A percentile compares a stretch with the other conserved stretches of the same genome.
These are phyloP conservation scores for Bufo gargarizans DNA, from an alignment of 2,113 vertebrate genomes.

Conservation along the genomic window DNA sequence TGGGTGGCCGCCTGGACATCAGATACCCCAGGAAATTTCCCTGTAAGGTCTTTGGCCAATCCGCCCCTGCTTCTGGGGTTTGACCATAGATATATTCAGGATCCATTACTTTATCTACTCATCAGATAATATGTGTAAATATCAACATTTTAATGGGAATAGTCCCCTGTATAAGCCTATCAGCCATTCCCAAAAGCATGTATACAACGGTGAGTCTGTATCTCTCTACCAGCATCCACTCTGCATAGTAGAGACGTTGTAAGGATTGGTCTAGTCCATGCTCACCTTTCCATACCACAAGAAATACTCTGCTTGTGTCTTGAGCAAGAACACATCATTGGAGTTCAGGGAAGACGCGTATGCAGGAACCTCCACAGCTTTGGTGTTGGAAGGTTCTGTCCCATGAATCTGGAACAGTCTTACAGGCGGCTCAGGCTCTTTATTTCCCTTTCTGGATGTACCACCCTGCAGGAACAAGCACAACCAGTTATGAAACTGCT, in stretches of 20 bases:
- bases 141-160: no score
- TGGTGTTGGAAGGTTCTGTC: constrained; percentile 77
- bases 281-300: constrained; percentile 91
- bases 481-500: neutral
- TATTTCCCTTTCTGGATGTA: constrained; percentile 77
- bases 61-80: no score
- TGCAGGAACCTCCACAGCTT: constrained; percentile 70
- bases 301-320: constrained; percentile 71
- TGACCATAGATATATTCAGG: no score
- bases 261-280: neutral
- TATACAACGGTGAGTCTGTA: neutral
- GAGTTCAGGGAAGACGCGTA: constrained; percentile 82
- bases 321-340: constrained; percentile 86
- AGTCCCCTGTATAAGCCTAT: no score
- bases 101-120: neutral
- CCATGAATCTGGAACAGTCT: constrained; percentile 86
- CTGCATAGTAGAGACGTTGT: no score
- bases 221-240: no score
- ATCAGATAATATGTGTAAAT: neutral
- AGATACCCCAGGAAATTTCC: no score
- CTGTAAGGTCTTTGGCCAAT: no score
- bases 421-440: constrained; percentile 75
- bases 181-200: neutral
- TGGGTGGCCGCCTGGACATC: no score
- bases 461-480: constrained; percentile 75